Conservation (phyloP, 2,113 vertebrate species). For the Chionodraco myersi region DNA sequence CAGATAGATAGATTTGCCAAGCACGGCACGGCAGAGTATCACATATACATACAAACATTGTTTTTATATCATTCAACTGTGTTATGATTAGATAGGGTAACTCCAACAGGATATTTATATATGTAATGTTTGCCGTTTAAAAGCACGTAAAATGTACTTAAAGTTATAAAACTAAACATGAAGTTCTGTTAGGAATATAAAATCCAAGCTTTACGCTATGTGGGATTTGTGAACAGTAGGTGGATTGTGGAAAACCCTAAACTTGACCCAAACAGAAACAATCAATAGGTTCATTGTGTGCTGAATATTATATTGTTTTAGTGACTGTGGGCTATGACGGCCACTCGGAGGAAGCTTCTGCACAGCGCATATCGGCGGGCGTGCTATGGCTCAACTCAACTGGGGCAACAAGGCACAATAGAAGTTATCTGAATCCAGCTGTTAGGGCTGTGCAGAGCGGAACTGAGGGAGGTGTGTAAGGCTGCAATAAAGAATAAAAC, state of each 20-base stretch:
- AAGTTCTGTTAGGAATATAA: slow-evolving; percentile 41
- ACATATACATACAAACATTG: slow-evolving; percentile 61
- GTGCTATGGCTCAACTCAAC: slow-evolving; percentile 45
- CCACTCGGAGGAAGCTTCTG: slow-evolving; percentile 14
- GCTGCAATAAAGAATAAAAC: slow-evolving; percentile 54
- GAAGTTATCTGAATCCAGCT: slow-evolving; percentile 55
- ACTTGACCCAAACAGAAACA: slow-evolving; percentile 11
- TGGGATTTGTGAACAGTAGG: background rate
- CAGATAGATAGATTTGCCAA: slow-evolving; percentile 46
- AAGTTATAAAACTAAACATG: slow-evolving; percentile 22
- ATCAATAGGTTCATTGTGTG: background rate
- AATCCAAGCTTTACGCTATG: slow-evolving; percentile 28
- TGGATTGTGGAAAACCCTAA: slow-evolving; percentile 21
- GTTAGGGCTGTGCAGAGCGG: slow-evolving; percentile 39
- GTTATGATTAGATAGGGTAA: slow-evolving; percentile 53
- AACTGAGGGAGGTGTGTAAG: slow-evolving; percentile 33
- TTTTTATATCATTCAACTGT: slow-evolving; percentile 35
- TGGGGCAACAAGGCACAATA: slow-evolving; percentile 73
- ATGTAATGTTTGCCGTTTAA: background rate
- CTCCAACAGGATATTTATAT: slow-evolving; percentile 43
- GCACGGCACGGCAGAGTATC: slow-evolving; percentile 68
- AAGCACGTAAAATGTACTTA: slow-evolving; percentile 18
- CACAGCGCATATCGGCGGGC: background rate
- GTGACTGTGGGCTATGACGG: background rate
- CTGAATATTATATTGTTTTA: background rate